Evolutionary conservation across 2,888 invertebrate species (phyloP).

Genomic region (Cataglyphis rosenhaueri): DNA sequence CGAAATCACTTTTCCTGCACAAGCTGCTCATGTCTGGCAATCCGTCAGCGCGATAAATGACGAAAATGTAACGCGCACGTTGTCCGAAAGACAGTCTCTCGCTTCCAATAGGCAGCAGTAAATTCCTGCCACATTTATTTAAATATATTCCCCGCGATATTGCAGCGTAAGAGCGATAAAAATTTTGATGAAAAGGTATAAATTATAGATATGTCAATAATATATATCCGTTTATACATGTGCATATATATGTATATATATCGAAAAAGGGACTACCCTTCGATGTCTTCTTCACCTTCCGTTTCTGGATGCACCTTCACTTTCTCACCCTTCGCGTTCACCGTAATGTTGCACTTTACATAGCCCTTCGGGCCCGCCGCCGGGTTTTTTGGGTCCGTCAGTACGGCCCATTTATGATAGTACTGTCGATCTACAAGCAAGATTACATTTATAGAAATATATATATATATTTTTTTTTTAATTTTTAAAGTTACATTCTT

Average conservation of each 20-base stretch:
- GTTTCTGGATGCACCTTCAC: constrained; percentile 87
- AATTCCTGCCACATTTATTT: constrained; percentile 86
- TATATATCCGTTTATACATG: not conserved
- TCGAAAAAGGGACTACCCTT: constrained; percentile 86
- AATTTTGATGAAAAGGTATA: constrained; percentile 3
- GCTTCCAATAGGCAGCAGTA: constrained; percentile 88
- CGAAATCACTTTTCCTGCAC: constrained; percentile 74
- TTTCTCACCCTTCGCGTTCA: constrained; percentile 90
- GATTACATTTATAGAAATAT: constrained; percentile 54
- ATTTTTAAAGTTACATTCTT: not conserved
- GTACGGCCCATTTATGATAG: constrained; percentile 94
- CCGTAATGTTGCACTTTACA: constrained; percentile 92
- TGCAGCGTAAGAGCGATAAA: not conserved
- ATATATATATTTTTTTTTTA: constrained; percentile 1
- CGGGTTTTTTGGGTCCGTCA: constrained; percentile 89
- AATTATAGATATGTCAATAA: constrained; percentile 15
- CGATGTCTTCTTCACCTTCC: constrained; percentile 90
- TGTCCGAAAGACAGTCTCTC: constrained; percentile 85
- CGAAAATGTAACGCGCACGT: constrained; percentile 86
- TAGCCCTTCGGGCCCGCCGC: constrained; percentile 89
- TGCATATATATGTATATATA: not conserved
- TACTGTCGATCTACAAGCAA: constrained; percentile 90
- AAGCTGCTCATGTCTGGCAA: constrained; percentile 82
- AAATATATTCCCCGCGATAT: constrained; percentile 10
- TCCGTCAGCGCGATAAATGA: constrained; percentile 87